These are phyloP conservation scores for Dendrocopos noguchii DNA, from an alignment of 2,113 vertebrate genomes.

Conservation along the genomic window DNA sequence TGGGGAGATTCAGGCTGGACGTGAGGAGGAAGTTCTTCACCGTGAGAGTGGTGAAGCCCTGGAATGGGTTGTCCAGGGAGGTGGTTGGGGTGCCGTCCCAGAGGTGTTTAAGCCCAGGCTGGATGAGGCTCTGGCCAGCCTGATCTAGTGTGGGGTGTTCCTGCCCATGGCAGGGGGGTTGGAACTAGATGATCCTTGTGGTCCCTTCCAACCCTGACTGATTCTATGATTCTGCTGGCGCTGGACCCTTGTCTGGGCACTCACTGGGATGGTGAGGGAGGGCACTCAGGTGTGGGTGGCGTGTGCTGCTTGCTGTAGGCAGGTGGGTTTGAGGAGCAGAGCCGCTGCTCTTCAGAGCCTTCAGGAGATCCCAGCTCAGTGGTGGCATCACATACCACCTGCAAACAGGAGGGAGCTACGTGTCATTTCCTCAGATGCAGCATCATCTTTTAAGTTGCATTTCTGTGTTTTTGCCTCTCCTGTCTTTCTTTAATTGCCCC, in stretches of 20 bases:
- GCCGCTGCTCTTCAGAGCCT: fast-evolving
- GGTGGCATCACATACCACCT: fast-evolving
- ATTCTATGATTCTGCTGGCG: fast-evolving
- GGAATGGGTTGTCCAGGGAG: too few species aligned
- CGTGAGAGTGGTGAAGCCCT: too few species aligned
- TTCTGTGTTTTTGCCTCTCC: constrained; percentile 26
- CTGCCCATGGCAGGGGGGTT: too few species aligned
- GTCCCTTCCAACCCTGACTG: too few species aligned
- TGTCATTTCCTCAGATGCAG: constrained; percentile 46
- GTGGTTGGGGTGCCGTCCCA: too few species aligned
- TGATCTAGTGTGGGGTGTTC: too few species aligned
- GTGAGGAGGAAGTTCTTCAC: too few species aligned
- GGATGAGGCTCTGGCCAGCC: too few species aligned
- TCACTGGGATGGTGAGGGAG: not conserved
- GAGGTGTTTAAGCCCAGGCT: too few species aligned
- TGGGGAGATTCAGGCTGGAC: too few species aligned
- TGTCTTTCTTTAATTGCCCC: constrained; percentile 15
- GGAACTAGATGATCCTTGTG: too few species aligned
- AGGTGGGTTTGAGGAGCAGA: not conserved
- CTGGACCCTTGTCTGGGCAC: fast-evolving
- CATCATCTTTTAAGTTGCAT: constrained; percentile 13
- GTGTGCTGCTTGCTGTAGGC: fast-evolving
- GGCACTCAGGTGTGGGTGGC: not conserved
- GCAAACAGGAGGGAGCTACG: not conserved
- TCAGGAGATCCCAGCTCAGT: not conserved